Conservation (phyloP, 2,113 vertebrate genomes). For the Osmerus eperlanus region DNA sequence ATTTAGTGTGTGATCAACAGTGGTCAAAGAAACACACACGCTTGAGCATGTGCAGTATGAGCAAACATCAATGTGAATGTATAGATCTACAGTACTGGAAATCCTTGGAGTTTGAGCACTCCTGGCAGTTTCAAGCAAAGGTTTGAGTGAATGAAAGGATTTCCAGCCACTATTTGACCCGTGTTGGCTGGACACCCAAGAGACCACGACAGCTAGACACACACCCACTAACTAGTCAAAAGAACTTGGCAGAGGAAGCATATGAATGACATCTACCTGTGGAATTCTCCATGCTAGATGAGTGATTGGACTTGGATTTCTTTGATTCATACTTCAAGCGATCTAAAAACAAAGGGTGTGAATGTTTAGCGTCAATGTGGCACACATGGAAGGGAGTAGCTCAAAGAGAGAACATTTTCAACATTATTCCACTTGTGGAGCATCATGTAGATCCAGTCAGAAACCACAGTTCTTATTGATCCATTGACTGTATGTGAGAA, state of each 20-base stretch:
- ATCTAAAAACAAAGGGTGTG: slow-evolving; percentile 81
- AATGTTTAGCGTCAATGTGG: slow-evolving; percentile 44
- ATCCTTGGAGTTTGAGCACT: too few relatives aligned
- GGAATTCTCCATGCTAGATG: slow-evolving; percentile 67
- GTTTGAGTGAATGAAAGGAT: too few relatives aligned
- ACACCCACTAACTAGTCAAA: slow-evolving; percentile 1
- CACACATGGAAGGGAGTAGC: not conserved
- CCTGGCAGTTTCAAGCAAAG: too few relatives aligned
- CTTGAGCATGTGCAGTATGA: not conserved
- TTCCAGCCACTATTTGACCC: too few relatives aligned
- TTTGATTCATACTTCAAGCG: slow-evolving; percentile 96
- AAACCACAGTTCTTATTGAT: too few relatives aligned
- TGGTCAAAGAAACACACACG: slow-evolving; percentile 5
- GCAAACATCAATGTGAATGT: slow-evolving; percentile 28
- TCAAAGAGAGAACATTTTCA: too few relatives aligned
- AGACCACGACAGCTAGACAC: too few relatives aligned
- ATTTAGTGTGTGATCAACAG: not conserved
- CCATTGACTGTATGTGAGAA: too few relatives aligned
- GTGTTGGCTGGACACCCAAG: too few relatives aligned
- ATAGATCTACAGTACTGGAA: too few relatives aligned
- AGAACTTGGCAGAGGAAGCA: slow-evolving; percentile 29
- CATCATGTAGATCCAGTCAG: too few relatives aligned
- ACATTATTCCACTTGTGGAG: too few relatives aligned
- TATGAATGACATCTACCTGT: slow-evolving; percentile 68
- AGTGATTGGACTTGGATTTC: slow-evolving; percentile 84